These are phyloP conservation scores for Cyanocitta stelleri DNA, from an alignment of 2,113 vertebrate species.

Conservation along the genomic window DNA sequence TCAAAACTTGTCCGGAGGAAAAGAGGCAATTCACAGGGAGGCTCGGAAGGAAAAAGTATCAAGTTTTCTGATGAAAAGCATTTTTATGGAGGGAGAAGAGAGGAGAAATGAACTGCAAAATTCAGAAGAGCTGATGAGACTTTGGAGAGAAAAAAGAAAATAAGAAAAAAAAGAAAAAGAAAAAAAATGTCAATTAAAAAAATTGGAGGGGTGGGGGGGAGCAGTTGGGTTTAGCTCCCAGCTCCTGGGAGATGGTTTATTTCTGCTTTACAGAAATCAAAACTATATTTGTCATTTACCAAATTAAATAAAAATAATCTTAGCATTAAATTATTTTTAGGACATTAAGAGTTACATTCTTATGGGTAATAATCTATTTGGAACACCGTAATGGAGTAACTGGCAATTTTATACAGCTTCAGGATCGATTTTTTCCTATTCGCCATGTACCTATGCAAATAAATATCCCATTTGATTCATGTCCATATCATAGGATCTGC, in stretches of 20 bases:
- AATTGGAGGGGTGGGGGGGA: neutral
- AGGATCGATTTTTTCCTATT: neutral
- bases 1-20: constrained; percentile 27
- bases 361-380: constrained; percentile 4
- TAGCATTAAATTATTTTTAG: constrained; percentile 41
- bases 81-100: neutral
- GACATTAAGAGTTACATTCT: neutral
- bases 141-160: constrained; percentile 21
- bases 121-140: neutral
- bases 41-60: neutral
- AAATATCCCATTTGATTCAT: constrained; percentile 23
- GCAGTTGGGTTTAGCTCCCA: constrained; percentile 30
- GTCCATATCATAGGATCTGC: neutral
- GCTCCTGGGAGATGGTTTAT: constrained; percentile 49
- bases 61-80: neutral
- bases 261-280: constrained; percentile 66
- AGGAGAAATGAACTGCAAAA: neutral
- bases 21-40: neutral
- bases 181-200: constrained; percentile 5
- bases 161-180: neutral
- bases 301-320: constrained; percentile 46
- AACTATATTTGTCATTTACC: constrained; percentile 1
- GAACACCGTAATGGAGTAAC: constrained; percentile 28
- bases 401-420: constrained; percentile 2
- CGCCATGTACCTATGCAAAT: constrained; percentile 40